Percentiles rank a stretch among this genome's conserved stretches.
These are phyloP conservation scores for Acridotheres tristis DNA, from an alignment of 2,797 vertebrate genomes.

Conservation along the genomic window DNA sequence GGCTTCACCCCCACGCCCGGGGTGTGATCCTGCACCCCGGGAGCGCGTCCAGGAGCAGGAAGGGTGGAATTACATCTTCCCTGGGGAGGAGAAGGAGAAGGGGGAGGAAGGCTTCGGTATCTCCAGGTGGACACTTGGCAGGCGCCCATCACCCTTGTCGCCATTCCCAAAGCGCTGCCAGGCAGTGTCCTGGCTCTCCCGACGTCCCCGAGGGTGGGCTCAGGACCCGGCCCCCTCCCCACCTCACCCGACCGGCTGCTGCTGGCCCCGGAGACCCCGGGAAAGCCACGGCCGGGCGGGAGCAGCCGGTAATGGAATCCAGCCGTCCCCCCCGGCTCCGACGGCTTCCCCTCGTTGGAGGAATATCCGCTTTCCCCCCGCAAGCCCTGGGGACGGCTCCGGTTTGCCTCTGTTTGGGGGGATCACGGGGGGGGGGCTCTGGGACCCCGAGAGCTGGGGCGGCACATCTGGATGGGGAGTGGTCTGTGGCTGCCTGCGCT, in stretches of 20 bases:
- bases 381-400: neutral
- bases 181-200: neutral
- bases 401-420: neutral
- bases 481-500: neutral
- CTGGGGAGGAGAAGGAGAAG: neutral
- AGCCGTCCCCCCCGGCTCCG: neutral
- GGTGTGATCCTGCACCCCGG: neutral
- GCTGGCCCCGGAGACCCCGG: neutral
- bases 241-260: neutral
- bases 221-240: neutral
- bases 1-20: neutral
- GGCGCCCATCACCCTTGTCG: neutral
- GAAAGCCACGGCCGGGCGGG: neutral
- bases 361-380: neutral
- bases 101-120: neutral
- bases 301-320: neutral
- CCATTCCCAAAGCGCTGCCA: neutral
- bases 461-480: neutral
- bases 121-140: neutral
- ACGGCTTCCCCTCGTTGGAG: neutral
- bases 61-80: constrained; percentile 20
- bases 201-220: neutral
- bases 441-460: neutral
- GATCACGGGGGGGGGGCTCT: neutral
- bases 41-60: neutral